phyloP scores from a whole-genome alignment of 2,888 invertebrate genomes.

The Nemapogon koenigi region DNA sequence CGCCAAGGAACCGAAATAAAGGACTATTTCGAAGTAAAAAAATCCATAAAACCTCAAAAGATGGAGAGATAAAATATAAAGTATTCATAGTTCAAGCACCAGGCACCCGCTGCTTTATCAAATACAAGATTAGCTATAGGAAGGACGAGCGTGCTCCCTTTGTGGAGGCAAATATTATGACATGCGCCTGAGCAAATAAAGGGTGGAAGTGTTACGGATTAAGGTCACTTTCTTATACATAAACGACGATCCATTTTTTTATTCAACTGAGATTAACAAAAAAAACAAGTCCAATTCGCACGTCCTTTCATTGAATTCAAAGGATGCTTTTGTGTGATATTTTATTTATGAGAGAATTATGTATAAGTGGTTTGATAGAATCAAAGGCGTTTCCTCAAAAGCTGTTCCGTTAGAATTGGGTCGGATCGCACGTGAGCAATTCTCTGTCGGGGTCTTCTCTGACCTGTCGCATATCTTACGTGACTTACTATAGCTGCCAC shows the following conservation, averaged over 20 bases:
- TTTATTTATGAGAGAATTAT: slow-evolving; percentile 6
- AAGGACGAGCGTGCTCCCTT: slow-evolving; percentile 38
- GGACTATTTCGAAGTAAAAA: slow-evolving; percentile 36
- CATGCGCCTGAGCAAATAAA: slow-evolving; percentile 42
- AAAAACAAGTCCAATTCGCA: slow-evolving; percentile 2
- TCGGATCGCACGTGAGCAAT: slow-evolving; percentile 8
- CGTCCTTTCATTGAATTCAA: background rate
- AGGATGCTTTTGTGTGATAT: too few relatives aligned
- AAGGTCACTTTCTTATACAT: slow-evolving; percentile 27
- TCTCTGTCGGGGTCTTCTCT: slow-evolving; percentile 4
- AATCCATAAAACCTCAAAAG: slow-evolving; percentile 27
- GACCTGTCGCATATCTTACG: slow-evolving; percentile 8
- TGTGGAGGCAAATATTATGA: slow-evolving; percentile 54
- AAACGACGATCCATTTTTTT: too few relatives aligned
- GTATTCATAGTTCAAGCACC: slow-evolving; percentile 43
- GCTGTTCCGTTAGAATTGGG: slow-evolving; percentile 4
- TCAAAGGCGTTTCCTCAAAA: slow-evolving; percentile 5
- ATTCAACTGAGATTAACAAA: background rate
- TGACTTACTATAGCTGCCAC: slow-evolving; percentile 6
- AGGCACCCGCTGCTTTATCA: slow-evolving; percentile 61
- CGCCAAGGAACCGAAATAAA: slow-evolving; percentile 50
- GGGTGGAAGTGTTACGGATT: slow-evolving; percentile 33
- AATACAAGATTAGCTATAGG: slow-evolving; percentile 50
- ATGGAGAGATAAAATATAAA: slow-evolving; percentile 49
- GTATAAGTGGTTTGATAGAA: slow-evolving; percentile 4